Evolutionary conservation across 2,113 vertebrate genomes (phyloP).

Genomic region (Mixornis gularis): DNA sequence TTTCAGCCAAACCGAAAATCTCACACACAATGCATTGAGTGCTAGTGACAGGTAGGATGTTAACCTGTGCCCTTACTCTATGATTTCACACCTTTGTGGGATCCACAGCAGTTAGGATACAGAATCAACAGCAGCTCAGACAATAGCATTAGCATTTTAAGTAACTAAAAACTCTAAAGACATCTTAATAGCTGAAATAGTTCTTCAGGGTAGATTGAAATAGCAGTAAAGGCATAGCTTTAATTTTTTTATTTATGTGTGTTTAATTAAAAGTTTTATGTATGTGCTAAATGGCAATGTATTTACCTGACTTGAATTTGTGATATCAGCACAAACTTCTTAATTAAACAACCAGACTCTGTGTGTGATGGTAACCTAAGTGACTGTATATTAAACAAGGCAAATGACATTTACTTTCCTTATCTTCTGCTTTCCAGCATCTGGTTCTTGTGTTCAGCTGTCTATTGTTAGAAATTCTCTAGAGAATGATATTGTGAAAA

Average conservation of each 20-base stretch:
- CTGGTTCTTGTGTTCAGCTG: conserved; percentile 27
- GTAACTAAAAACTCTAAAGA: conserved; percentile 11
- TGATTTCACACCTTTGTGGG: not conserved
- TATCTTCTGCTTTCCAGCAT: conserved; percentile 54
- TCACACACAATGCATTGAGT: not conserved
- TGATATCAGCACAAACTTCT: conserved; percentile 49
- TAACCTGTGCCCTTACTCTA: not conserved
- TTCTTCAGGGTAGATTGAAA: not conserved
- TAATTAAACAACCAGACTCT: conserved; percentile 46
- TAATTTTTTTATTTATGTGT: conserved; percentile 18
- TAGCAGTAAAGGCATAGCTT: not conserved
- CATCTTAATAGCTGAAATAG: not conserved
- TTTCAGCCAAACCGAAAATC: not conserved
- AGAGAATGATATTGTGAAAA: conserved; percentile 11
- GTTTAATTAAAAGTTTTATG: conserved; percentile 25
- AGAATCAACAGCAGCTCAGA: not conserved
- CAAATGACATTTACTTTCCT: conserved; percentile 57
- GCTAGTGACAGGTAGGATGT: not conserved
- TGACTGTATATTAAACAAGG: conserved; percentile 42
- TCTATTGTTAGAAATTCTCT: conserved; percentile 36
- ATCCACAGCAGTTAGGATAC: not conserved
- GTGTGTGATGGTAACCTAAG: conserved; percentile 23
- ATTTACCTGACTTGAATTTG: conserved; percentile 25
- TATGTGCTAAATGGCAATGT: not conserved
- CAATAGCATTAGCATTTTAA: not conserved